A percentile compares a stretch with the other conserved stretches of the same genome.
Conservation (phyloP, 2,113 vertebrate genomes). For the Steatornis caripensis region DNA sequence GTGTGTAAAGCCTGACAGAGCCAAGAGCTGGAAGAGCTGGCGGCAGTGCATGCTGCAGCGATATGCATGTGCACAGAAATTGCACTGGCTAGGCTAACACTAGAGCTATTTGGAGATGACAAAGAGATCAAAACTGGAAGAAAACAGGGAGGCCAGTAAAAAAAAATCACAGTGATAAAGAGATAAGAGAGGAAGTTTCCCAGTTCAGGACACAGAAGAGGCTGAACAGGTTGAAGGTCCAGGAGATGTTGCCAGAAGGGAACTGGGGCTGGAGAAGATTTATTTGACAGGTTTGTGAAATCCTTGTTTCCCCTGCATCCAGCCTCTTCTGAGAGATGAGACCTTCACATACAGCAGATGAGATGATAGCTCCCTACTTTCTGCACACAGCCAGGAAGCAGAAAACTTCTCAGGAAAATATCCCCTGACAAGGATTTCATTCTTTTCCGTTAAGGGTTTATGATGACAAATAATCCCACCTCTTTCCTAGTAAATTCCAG, state of each 20-base stretch:
- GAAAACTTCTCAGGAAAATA: background rate
- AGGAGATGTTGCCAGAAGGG: background rate
- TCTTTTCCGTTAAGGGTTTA: background rate
- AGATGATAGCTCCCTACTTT: background rate
- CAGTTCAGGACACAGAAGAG: background rate
- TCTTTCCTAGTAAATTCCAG: slow-evolving; percentile 7
- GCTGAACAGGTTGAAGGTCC: background rate
- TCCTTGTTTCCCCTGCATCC: background rate
- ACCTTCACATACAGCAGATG: background rate
- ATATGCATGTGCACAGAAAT: background rate
- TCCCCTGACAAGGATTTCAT: background rate
- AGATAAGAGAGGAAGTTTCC: background rate
- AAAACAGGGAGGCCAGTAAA: background rate
- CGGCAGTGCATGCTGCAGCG: background rate
- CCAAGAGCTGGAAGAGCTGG: background rate
- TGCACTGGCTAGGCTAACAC: background rate
- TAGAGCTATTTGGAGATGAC: background rate
- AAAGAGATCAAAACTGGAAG: background rate
- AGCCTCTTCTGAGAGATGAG: background rate
- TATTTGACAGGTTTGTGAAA: background rate
- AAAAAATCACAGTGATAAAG: background rate
- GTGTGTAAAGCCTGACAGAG: background rate
- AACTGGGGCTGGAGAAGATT: background rate
- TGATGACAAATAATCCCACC: background rate
- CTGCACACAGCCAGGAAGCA: background rate